Evolutionary conservation across 2,888 invertebrate species (phyloP).

Genomic region (Acholoe squamosa): DNA sequence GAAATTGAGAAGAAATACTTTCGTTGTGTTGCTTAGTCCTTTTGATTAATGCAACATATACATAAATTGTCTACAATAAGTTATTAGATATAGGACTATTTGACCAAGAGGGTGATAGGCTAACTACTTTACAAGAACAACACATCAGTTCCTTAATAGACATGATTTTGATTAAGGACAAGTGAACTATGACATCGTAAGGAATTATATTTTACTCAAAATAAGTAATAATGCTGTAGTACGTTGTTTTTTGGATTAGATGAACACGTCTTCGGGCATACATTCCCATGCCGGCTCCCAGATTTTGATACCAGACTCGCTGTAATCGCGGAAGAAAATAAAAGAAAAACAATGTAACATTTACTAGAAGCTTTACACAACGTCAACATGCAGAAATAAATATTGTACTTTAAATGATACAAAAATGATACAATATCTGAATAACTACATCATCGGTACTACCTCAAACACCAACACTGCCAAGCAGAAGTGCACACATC

Average conservation of each 20-base stretch:
- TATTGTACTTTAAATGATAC: background rate
- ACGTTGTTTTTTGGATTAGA: constrained; percentile 45
- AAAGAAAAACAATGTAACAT: constrained; percentile 24
- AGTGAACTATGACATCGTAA: background rate
- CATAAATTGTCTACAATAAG: background rate
- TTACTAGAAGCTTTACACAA: constrained; percentile 26
- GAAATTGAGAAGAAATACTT: no score
- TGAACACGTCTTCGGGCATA: constrained; percentile 62
- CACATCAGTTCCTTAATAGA: background rate
- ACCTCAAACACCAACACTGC: no score
- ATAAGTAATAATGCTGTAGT: constrained; percentile 12
- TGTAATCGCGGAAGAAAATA: constrained; percentile 55
- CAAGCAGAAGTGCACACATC: no score
- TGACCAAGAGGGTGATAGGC: background rate
- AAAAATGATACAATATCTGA: no score
- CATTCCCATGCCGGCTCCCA: constrained; percentile 65
- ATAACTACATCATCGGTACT: no score
- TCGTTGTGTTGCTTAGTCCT: background rate
- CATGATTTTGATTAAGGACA: background rate
- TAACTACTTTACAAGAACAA: background rate
- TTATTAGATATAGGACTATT: background rate
- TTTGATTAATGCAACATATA: background rate
- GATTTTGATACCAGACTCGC: constrained; percentile 64
- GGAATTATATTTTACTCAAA: background rate
- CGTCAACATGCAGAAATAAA: constrained; percentile 59